Evolutionary conservation across 1,140 invertebrate genomes (phyloP).

Genomic region (Lysiphlebus fabarum): DNA sequence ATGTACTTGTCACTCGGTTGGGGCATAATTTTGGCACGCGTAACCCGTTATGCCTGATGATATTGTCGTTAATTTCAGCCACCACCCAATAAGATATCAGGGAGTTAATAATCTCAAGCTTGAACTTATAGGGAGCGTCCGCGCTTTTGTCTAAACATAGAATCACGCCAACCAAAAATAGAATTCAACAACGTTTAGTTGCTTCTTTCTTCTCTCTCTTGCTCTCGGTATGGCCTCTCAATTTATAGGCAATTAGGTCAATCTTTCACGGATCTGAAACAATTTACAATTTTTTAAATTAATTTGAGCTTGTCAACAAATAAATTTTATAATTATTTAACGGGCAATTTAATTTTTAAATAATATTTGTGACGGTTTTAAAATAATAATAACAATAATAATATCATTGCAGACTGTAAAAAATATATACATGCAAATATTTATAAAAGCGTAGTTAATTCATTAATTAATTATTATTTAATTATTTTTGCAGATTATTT

Average conservation of each 20-base stretch:
- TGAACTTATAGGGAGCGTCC: slow-evolving; percentile 56
- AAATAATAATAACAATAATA: no score
- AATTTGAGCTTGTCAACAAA: not conserved
- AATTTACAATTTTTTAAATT: slow-evolving; percentile 15
- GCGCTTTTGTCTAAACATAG: slow-evolving; percentile 51
- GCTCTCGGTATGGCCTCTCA: slow-evolving; percentile 34
- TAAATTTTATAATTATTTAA: no score
- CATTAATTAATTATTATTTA: no score
- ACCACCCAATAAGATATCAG: not conserved
- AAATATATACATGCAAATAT: no score
- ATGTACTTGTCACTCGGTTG: slow-evolving; percentile 23
- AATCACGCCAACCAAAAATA: slow-evolving; percentile 45
- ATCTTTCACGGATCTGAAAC: slow-evolving; percentile 37
- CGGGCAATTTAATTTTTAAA: no score
- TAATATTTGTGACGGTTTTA: no score
- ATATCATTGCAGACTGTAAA: no score
- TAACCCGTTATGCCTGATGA: slow-evolving; percentile 17
- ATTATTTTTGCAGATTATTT: no score
- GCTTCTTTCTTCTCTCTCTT: no score
- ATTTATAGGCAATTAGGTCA: slow-evolving; percentile 54
- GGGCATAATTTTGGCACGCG: slow-evolving; percentile 49
- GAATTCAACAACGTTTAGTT: slow-evolving; percentile 35
- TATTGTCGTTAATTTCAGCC: slow-evolving; percentile 19
- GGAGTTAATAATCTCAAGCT: slow-evolving; percentile 48
- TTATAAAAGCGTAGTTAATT: no score